A percentile compares a stretch with the other conserved stretches of the same genome.
Conservation (phyloP, 2,113 vertebrate species). For the Patagioenas fasciata region DNA sequence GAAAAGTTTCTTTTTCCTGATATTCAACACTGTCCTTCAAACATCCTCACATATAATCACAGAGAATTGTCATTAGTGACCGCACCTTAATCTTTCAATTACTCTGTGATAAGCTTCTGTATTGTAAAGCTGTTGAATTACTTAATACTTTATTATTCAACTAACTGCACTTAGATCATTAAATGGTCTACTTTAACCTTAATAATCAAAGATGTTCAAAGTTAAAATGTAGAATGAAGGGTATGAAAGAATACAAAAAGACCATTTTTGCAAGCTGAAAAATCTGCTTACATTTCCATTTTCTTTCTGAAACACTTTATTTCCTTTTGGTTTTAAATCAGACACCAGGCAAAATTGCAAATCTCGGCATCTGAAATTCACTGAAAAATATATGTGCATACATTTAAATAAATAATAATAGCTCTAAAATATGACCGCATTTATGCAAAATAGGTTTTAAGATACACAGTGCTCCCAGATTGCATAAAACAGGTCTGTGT, state of each 20-base stretch:
- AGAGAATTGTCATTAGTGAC: neutral
- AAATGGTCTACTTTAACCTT: neutral
- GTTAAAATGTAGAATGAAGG: neutral
- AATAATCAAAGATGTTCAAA: neutral
- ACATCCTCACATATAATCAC: neutral
- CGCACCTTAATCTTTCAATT: conserved; percentile 12
- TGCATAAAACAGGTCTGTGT: neutral
- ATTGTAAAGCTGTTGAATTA: neutral
- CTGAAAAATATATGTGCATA: neutral
- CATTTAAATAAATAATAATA: neutral
- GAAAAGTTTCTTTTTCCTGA: neutral
- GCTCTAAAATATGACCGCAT: neutral
- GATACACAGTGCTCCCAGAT: neutral
- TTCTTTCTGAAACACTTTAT: neutral
- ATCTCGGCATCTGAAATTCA: neutral
- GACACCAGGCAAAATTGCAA: neutral
- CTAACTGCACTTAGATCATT: neutral
- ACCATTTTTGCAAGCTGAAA: neutral
- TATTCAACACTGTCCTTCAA: neutral
- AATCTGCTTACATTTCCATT: neutral
- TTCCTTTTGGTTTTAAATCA: conserved; percentile 31
- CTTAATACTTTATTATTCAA: neutral
- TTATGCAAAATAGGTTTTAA: neutral
- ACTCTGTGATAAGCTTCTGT: neutral
- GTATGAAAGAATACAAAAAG: neutral